phyloP scores from a whole-genome alignment of 2,888 invertebrate genomes.

The Herminia tarsipennalis region DNA sequence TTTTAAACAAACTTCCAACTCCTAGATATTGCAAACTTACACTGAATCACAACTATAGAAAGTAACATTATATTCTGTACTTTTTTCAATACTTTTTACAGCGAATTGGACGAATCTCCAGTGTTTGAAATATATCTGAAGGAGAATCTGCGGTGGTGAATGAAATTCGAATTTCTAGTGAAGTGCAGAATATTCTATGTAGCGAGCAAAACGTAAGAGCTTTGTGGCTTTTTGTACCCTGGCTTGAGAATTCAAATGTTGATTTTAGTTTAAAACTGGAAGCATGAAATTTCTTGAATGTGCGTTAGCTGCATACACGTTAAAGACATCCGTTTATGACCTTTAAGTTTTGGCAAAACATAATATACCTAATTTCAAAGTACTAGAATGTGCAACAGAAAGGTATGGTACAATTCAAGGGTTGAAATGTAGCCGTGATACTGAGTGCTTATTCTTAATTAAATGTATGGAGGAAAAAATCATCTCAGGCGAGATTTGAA shows the following conservation, averaged over 20 bases:
- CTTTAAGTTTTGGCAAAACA: too few species aligned
- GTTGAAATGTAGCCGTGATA: too few species aligned
- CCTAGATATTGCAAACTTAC: slow-evolving; percentile 6
- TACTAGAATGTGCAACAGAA: too few species aligned
- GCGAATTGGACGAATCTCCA: slow-evolving; percentile 44
- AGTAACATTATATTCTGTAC: slow-evolving; percentile 33
- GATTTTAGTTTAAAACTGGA: slow-evolving; percentile 20
- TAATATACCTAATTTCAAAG: too few species aligned
- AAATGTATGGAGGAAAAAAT: too few species aligned
- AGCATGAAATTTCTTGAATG: background rate
- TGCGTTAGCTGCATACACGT: too few species aligned
- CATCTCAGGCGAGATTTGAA: too few species aligned
- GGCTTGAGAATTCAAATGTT: slow-evolving; percentile 28
- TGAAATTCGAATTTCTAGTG: slow-evolving; percentile 42
- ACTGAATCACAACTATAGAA: slow-evolving; percentile 7
- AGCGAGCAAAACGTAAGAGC: slow-evolving; percentile 34
- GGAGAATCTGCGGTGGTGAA: slow-evolving; percentile 39
- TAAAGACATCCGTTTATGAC: too few species aligned
- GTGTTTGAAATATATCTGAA: slow-evolving; percentile 49
- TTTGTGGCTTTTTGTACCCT: slow-evolving; percentile 36
- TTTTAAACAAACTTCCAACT: too few species aligned
- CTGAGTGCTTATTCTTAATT: too few species aligned
- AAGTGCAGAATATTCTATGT: slow-evolving; percentile 42
- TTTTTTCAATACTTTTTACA: slow-evolving; percentile 49
- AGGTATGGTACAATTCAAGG: too few species aligned